A percentile compares a stretch with the other conserved stretches of the same genome.
Conservation (phyloP, 2,797 vertebrate species). For the Phaenicophaeus curvirostris region DNA sequence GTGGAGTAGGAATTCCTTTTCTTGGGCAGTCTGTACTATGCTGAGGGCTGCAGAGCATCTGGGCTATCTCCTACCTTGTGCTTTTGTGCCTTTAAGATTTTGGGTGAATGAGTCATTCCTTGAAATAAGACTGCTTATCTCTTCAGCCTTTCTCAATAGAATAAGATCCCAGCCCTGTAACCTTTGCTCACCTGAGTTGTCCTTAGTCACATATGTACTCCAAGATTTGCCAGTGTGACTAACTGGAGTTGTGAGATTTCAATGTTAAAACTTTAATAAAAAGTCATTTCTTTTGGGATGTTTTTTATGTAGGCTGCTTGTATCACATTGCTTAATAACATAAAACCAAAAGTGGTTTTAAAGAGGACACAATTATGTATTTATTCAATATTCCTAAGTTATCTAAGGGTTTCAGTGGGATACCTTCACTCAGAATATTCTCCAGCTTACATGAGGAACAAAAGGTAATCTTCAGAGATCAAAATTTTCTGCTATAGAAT, state of each 20-base stretch:
- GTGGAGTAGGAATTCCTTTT: not conserved
- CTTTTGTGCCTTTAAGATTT: not conserved
- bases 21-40: not conserved
- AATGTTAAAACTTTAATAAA: not conserved
- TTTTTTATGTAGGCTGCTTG: not conserved
- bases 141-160: not conserved
- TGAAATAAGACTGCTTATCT: not conserved
- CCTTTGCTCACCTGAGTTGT: not conserved
- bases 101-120: not conserved
- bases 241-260: not conserved
- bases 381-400: not conserved
- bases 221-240: not conserved
- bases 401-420: not conserved
- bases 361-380: not conserved
- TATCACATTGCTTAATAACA: not conserved
- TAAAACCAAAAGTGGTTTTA: not conserved
- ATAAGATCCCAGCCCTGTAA: not conserved
- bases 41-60: not conserved
- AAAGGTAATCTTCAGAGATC: constrained; percentile 27
- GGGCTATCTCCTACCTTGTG: not conserved
- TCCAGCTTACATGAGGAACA: not conserved
- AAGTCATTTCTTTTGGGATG: not conserved
- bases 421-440: not conserved
- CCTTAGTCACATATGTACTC: not conserved
- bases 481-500: constrained; percentile 32